Percentiles rank a stretch among this genome's conserved stretches.
Evolutionary conservation across 2,888 invertebrate species (phyloP).

Genomic region (Patella ulyssiponensis): DNA sequence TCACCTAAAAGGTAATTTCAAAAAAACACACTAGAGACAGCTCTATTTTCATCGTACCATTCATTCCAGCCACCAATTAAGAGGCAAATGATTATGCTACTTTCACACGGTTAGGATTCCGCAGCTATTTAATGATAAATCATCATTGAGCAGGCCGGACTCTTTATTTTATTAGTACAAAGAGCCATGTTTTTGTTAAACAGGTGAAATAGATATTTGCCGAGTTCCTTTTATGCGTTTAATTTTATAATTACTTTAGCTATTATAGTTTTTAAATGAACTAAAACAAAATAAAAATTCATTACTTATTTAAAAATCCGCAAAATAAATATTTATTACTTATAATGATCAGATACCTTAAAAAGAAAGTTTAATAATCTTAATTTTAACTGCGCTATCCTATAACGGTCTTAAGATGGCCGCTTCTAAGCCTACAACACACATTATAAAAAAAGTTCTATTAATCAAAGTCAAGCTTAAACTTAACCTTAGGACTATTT

Average conservation of each 20-base stretch:
- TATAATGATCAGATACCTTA: too few relatives aligned
- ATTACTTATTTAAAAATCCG: too few relatives aligned
- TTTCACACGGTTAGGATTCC: constrained; percentile 61
- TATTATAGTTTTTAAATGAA: too few relatives aligned
- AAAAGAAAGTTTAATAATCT: too few relatives aligned
- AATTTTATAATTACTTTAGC: neutral
- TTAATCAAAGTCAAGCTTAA: too few relatives aligned
- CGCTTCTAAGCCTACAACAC: too few relatives aligned
- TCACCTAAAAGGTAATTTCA: constrained; percentile 78
- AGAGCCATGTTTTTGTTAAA: constrained; percentile 66
- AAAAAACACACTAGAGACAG: constrained; percentile 76
- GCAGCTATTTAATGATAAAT: constrained; percentile 52
- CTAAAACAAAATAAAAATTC: too few relatives aligned
- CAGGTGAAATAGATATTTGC: constrained; percentile 56
- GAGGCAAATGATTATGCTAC: constrained; percentile 60
- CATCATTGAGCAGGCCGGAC: constrained; percentile 60
- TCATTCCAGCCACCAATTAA: constrained; percentile 87
- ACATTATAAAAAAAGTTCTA: too few relatives aligned
- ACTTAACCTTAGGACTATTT: too few relatives aligned
- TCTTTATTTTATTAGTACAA: constrained; percentile 38
- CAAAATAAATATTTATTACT: too few relatives aligned
- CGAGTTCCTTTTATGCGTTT: constrained; percentile 54
- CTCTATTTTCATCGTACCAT: constrained; percentile 79
- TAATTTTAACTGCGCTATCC: too few relatives aligned
- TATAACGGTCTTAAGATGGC: too few relatives aligned